phyloP scores from a whole-genome alignment of 2,113 vertebrate species.

The Antechinus stuartii region DNA sequence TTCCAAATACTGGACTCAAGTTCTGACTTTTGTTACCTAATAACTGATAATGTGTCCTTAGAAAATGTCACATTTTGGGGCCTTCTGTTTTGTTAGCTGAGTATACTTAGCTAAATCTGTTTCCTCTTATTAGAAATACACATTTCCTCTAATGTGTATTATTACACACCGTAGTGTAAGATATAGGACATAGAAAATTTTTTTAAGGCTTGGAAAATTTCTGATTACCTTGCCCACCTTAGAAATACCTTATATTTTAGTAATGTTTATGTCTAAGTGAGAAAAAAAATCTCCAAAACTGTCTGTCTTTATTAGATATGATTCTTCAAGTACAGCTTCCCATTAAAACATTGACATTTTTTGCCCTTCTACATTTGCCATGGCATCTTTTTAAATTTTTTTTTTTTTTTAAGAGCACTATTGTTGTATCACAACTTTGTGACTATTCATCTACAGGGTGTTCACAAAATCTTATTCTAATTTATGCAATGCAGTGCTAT shows the following conservation, averaged over 20 bases:
- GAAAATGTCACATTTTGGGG: not conserved
- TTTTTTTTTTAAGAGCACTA: not conserved
- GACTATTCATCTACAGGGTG: not conserved
- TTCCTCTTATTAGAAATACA: not conserved
- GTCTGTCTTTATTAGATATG: not conserved
- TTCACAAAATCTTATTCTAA: not conserved
- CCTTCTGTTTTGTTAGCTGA: not conserved
- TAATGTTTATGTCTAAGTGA: not conserved
- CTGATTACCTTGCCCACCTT: not conserved
- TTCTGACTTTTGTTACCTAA: not conserved
- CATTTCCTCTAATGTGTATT: too few relatives aligned
- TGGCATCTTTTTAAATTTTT: too few relatives aligned
- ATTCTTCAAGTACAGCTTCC: constrained; percentile 28
- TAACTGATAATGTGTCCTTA: not conserved
- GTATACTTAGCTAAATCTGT: not conserved
- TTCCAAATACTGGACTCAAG: not conserved
- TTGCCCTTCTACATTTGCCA: not conserved
- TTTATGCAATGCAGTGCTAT: not conserved
- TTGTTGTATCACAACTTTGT: not conserved
- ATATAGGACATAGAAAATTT: not conserved
- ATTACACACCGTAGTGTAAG: not conserved
- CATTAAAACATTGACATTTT: not conserved
- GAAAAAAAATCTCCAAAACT: too few relatives aligned
- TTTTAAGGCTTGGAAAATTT: constrained; percentile 32
- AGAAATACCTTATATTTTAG: constrained; percentile 38